Base-by-base conservation (phyloP, 2,888 invertebrate genomes). In the Leptinotarsa rubiginosa region DNA sequence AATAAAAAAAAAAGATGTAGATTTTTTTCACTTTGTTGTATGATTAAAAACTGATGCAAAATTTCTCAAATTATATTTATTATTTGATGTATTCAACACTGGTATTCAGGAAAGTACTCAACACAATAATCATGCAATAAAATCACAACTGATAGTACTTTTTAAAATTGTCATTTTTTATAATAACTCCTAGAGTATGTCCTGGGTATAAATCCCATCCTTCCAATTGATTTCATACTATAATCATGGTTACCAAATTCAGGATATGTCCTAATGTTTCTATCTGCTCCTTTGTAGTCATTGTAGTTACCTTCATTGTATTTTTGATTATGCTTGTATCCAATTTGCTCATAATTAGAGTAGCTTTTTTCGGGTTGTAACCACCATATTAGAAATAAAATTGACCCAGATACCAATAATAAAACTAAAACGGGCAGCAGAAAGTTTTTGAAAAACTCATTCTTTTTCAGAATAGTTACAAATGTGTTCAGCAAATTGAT, bases 301-400 rank as follows among this genome's bases (percentile, higher is more conserved):
- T 62, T 62, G n/a, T 47, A 56, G 56, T 47, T 59, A 54, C n/a
- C 41, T 18, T 4, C 18, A 0, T 41, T 59, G 47, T 15, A 62
- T 13, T 56, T 56, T 20, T 54, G 54, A 31, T n/a, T 18, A 16
- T 56, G 12, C 3, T 56, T 49, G n/a, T 56, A 67, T 13, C 31
- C 70, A 25, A 75, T 75, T 41, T 64, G 69, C 16, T 54, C 72
- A n/a, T 18, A n/a, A 15, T 69, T 68, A 64, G 69, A 67, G 54
- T 74, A 64, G 12, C 73, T 73, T 10, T 79, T 81, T 67, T 83
- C 81, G 0, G 81, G 80, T 73, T 84, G 83, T 49, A 87, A 76
- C 85, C 86, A 87, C 85, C 86, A 88, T 31, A 86, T 82, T 69
- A 87, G 78, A 79, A 87, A 87, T 41, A 87, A 77, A 71, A 87